phyloP scores from a whole-genome alignment of 2,888 invertebrate species.

The Drosophila cracens region DNA sequence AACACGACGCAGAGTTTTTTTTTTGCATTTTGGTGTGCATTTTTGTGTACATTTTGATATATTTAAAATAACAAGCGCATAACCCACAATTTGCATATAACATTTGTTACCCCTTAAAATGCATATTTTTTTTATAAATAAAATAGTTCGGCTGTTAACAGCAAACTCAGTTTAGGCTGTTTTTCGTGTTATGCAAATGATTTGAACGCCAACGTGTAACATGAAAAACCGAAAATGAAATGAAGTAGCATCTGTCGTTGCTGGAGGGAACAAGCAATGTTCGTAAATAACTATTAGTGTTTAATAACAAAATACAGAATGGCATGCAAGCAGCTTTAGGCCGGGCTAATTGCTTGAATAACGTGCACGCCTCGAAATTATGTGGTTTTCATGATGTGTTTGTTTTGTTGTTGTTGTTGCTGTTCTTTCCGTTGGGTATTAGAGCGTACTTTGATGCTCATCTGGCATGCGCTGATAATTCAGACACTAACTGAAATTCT shows the following conservation, averaged over 20 bases:
- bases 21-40: neutral
- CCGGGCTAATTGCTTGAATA: conserved; percentile 54
- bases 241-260: conserved; percentile 19
- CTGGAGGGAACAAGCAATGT: conserved; percentile 7
- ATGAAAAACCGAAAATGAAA: neutral
- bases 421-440: conserved; percentile 40
- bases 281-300: conserved; percentile 6
- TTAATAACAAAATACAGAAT: conserved; percentile 29
- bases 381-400: neutral
- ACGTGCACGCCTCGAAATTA: conserved; percentile 27
- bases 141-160: neutral
- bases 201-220: neutral
- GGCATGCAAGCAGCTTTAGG: conserved; percentile 44
- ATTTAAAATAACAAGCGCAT: neutral
- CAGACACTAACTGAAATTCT: conserved; percentile 36
- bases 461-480: conserved; percentile 78
- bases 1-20: neutral
- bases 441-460: conserved; percentile 69
- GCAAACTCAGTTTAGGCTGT: neutral
- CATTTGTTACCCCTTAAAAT: neutral
- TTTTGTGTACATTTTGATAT: neutral
- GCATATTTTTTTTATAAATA: neutral
- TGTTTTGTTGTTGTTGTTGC: conserved; percentile 8
- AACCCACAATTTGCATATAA: neutral
- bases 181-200: neutral